Conservation (phyloP, 2,888 invertebrate species). For the Onthophagus sagittarius region DNA sequence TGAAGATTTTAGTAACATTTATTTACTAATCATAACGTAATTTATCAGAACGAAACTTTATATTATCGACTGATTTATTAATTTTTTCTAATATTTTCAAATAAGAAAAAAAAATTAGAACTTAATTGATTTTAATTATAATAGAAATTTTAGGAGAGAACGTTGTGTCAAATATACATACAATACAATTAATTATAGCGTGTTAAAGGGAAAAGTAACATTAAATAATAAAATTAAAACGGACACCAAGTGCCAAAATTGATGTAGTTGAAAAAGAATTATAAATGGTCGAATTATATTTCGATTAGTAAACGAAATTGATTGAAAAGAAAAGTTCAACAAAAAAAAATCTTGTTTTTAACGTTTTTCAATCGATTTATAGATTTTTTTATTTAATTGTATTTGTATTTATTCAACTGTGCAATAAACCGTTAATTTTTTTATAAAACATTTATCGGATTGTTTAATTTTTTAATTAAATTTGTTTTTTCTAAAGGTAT, state of each 20-base stretch:
- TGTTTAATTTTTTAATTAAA: background rate
- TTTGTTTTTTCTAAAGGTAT: no score
- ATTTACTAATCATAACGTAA: background rate
- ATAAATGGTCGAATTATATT: background rate
- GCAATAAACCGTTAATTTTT: conserved; percentile 8
- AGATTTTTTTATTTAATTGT: background rate
- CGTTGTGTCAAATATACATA: conserved; percentile 7
- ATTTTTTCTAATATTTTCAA: background rate
- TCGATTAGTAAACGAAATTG: no score
- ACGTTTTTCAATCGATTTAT: conserved; percentile 1
- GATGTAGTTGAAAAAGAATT: background rate
- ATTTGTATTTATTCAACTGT: conserved; percentile 6
- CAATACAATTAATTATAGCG: background rate
- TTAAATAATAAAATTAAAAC: background rate
- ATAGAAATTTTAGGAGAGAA: conserved; percentile 6
- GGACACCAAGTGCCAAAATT: background rate
- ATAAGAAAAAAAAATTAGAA: background rate
- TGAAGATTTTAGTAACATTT: background rate
- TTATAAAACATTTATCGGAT: background rate
- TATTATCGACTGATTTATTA: background rate
- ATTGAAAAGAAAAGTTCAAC: no score
- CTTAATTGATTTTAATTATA: background rate
- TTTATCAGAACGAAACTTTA: background rate
- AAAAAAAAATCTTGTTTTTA: background rate
- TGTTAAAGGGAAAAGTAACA: background rate